Evolutionary conservation across 2,113 vertebrate species (phyloP).

Genomic region (Petroica traversi): DNA sequence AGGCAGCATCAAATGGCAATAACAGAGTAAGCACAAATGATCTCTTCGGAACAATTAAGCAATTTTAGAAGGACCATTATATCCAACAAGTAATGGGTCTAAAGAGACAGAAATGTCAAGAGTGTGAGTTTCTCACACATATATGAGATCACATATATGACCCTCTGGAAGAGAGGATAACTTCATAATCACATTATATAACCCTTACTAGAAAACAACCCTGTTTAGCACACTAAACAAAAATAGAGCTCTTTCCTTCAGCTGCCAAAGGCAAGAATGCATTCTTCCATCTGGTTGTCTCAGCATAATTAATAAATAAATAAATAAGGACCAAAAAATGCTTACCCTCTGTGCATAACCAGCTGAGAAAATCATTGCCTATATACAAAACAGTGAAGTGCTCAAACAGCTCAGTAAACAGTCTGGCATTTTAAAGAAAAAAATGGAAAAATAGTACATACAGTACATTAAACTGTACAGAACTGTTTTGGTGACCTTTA

Average conservation of each 20-base stretch:
- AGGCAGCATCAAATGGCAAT: not conserved
- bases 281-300: not conserved
- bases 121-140: not conserved
- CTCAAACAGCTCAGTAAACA: not conserved
- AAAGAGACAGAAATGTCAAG: slow-evolving; percentile 5
- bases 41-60: slow-evolving; percentile 29
- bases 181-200: not conserved
- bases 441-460: not conserved
- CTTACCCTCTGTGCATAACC: not conserved
- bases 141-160: not conserved
- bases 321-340: not conserved
- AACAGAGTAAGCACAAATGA: not conserved
- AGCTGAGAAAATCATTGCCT: not conserved
- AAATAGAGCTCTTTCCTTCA: not conserved
- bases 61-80: not conserved
- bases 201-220: not conserved
- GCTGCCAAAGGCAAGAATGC: not conserved
- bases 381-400: not conserved
- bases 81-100: not conserved
- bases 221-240: not conserved
- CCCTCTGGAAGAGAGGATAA: not conserved
- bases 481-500: not conserved
- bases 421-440: not conserved
- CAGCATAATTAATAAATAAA: not conserved
- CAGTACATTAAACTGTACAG: not conserved